phyloP scores from a whole-genome alignment of 23 tunicate genomes.

The Oikopleura vanhoeffeni region DNA sequence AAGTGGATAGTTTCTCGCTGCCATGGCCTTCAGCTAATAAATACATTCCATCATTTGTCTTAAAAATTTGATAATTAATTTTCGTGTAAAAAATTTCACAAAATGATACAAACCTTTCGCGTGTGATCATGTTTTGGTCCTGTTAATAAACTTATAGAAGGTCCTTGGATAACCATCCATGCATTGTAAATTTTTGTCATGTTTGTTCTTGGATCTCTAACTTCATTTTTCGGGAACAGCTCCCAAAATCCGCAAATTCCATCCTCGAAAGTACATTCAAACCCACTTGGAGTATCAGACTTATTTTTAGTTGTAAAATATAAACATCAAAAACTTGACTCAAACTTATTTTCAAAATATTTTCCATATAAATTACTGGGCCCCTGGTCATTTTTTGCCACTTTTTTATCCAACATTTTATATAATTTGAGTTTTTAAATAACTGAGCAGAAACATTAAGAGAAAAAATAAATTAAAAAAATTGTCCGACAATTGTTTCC shows the following conservation, averaged over 20 bases:
- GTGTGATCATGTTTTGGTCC: neutral
- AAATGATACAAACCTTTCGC: neutral
- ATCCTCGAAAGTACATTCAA: neutral
- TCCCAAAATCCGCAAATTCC: neutral
- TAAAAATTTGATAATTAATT: neutral
- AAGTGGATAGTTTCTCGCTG: neutral
- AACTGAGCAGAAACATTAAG: too few species aligned
- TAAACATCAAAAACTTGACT: too few species aligned
- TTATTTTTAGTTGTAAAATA: too few species aligned
- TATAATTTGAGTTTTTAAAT: too few species aligned
- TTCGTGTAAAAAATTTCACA: neutral
- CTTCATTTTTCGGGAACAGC: neutral
- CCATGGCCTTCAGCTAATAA: neutral
- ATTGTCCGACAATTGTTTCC: too few species aligned
- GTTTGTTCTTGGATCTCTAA: neutral
- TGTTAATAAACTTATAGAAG: neutral
- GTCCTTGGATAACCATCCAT: neutral
- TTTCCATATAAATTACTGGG: too few species aligned
- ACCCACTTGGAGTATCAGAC: neutral
- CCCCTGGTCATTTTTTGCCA: too few species aligned
- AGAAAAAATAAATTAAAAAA: too few species aligned
- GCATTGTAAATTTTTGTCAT: neutral
- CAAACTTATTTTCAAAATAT: too few species aligned
- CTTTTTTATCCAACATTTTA: too few species aligned
- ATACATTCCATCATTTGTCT: neutral